Evolutionary conservation across 2,113 vertebrate species (phyloP), one percentile per base, ranked within the genome.

Genomic region (Sinocyclocheilus anophthalmus): DNA sequence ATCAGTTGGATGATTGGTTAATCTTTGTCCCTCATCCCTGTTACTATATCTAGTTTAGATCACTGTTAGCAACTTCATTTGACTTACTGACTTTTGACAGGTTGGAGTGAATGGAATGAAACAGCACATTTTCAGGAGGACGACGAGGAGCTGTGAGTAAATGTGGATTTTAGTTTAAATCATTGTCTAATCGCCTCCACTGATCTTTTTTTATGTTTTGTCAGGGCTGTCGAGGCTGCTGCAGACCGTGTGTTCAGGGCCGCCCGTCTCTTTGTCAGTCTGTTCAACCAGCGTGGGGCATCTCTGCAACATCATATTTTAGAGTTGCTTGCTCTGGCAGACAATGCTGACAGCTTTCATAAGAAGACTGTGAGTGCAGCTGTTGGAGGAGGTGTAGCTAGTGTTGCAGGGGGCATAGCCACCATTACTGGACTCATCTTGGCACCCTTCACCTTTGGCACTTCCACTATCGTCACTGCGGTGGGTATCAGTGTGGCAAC

Each of bases 381-480:
- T 0, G 88, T 95, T 61, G 91, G 93, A 0, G 95, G 95, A 3
- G 93, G 94, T 0, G 91, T 94, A 84, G 93, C 94, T 89, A 94
- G 95, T 5, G 94, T 95, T 1, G 88, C 87, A 0, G 95, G 95
- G 79, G 94, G 94, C 50, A 20, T 94, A 37, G 89, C 93, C 13
- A 95, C 94, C 1, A 94, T 96, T 88, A 95, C 93, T 0, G 95
- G 95, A 1, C 92, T 96, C 81, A 90, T 94, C 12, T 89, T 95
- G 80, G 94, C 94, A 0, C 95, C 95, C 6, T 91, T 96, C 86
- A 95, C 95, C 0, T 92, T 94, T 2, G 95, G 95, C 0, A 91
- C 93, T 24, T 95, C 94, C 0, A 86, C 95, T 37, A 93, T 94
- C 0, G 93, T 96, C 33, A 94, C 93, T 0, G 94, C 92, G 1